Evolutionary conservation across 2,888 invertebrate species (phyloP).

Genomic region (Euclidia mi): DNA sequence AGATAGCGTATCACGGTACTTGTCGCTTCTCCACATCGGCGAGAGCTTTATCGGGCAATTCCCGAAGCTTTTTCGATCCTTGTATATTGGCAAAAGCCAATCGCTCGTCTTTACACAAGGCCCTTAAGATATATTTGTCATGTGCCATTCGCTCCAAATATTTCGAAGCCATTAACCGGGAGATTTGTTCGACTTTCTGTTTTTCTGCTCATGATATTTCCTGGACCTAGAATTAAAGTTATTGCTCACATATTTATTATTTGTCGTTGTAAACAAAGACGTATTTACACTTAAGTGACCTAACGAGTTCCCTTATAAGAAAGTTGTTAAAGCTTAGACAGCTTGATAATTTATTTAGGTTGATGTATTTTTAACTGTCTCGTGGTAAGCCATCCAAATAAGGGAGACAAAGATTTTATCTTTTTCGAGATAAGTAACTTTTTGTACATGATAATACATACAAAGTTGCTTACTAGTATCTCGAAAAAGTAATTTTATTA

Average conservation of each 20-base stretch:
- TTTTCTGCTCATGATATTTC: constrained; percentile 81
- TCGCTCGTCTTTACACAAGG: constrained; percentile 81
- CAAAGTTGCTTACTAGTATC: too few relatives aligned
- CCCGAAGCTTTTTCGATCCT: constrained; percentile 75
- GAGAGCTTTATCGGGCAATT: constrained; percentile 77
- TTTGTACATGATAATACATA: neutral
- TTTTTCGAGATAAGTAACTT: neutral
- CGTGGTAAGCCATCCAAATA: constrained; percentile 6
- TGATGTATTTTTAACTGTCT: constrained; percentile 1
- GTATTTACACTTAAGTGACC: constrained; percentile 41
- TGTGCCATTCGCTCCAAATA: constrained; percentile 87
- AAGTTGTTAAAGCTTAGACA: constrained; percentile 6
- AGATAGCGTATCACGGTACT: constrained; percentile 58
- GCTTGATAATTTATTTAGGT: constrained; percentile 1
- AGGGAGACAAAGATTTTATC: neutral
- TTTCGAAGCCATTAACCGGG: constrained; percentile 84
- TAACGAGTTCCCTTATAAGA: constrained; percentile 17
- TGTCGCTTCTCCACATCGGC: constrained; percentile 81
- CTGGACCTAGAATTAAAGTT: constrained; percentile 71
- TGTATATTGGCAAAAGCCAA: constrained; percentile 80
- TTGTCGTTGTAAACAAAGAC: constrained; percentile 39
- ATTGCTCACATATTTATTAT: constrained; percentile 55
- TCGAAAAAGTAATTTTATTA: too few relatives aligned
- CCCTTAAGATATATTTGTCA: constrained; percentile 84
- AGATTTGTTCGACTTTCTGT: constrained; percentile 77